Evolutionary conservation across 92 coral and sea anemone genomes (phyloP).

Genomic region (Hydrozoanthus gracilis): DNA sequence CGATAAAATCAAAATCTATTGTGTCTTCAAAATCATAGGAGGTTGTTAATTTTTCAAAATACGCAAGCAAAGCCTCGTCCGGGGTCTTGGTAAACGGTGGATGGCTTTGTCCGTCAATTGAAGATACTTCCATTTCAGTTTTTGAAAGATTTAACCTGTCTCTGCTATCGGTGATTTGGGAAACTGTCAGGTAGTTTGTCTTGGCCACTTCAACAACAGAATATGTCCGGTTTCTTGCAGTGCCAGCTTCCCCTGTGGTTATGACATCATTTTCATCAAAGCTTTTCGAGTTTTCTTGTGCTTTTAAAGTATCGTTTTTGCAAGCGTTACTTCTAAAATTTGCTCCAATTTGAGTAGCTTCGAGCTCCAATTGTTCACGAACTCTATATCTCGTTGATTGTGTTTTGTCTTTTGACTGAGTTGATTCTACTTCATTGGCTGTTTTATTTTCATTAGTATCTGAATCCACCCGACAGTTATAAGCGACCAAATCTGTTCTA

Average conservation of each 20-base stretch:
- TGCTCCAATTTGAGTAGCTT: neutral
- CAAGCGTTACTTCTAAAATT: neutral
- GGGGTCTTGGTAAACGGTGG: neutral
- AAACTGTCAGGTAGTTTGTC: neutral
- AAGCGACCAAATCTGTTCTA: neutral
- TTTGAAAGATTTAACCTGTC: neutral
- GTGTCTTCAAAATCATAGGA: constrained; percentile 41
- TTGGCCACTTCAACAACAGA: neutral
- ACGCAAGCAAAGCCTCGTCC: constrained; percentile 15
- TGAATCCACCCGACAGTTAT: constrained; percentile 3
- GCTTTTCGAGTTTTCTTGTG: neutral
- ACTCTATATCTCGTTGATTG: neutral
- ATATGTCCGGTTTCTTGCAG: neutral
- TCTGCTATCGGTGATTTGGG: neutral
- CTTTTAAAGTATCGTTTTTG: neutral
- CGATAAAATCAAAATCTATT: constrained; percentile 34
- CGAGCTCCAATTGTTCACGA: neutral
- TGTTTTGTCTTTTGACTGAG: neutral
- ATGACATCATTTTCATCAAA: too few relatives aligned
- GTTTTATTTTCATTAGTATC: neutral
- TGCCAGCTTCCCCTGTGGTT: neutral
- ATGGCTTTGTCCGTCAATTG: too few relatives aligned
- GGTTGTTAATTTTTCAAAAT: constrained; percentile 21
- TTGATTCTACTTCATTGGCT: neutral
- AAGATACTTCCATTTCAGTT: neutral